Evolutionary conservation across 2,113 vertebrate species (phyloP), one percentile per base, ranked within the genome.

Genomic region (Trematomus loennbergii): DNA sequence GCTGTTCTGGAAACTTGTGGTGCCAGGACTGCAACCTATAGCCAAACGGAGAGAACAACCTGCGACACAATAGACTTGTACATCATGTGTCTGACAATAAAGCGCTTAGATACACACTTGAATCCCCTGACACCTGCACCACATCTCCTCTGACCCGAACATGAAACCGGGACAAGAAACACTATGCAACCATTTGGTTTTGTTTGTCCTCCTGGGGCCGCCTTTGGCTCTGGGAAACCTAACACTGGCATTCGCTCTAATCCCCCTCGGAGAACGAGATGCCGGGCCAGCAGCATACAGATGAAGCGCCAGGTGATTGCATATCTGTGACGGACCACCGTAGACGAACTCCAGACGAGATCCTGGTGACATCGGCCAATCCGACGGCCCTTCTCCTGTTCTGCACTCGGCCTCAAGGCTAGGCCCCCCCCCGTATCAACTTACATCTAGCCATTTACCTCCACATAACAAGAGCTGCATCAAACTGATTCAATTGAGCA

Each of bases 131-230:
- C 84, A 76, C 83, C 75, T 84, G 78, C 66, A 59, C 29, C 53
- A 78, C 76, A 60, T 78, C 75, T 88, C 80, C 75, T 75, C 63
- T 88, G 90, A 91, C 85, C 90, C n/a, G 79, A 88, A 90, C 87
- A 85, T 70, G 76, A 94, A 89, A 82, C 87, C 87, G 45, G 48
- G 77, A 88, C 71, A 79, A 86, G 87, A 89, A 88, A 88, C 85
- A 82, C 66, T 74, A 81, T 40, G 84, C 81, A 79, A 79, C 87
- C 85, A 72, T 89, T 89, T 82, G 84, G 87, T 87, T 90, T 84
- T 82, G 86, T 90, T 88, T 91, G 77, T 83, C 87, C 86, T 84
- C 81, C 79, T 12, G 80, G 81, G 85, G 68, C 79, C 58, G 76
- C 79, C 79, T 88, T n/a, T 85, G 85, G 87, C 81, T 83, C 68